Evolutionary conservation across 2,113 vertebrate genomes (phyloP).

Genomic region (Camelus bactrianus): DNA sequence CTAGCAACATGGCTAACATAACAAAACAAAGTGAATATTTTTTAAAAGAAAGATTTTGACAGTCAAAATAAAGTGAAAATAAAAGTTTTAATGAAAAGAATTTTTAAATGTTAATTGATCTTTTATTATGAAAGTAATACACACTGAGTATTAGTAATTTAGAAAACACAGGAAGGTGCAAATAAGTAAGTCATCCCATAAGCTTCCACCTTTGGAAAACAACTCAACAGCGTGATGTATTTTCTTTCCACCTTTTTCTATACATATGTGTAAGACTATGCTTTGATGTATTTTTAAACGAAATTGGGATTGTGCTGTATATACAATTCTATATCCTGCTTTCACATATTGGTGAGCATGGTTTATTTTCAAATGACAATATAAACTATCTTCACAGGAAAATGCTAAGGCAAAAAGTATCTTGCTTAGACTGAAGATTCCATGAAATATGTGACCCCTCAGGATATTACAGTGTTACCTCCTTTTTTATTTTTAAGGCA

Average conservation of each 20-base stretch:
- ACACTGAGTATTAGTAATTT: not conserved
- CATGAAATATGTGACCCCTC: not conserved
- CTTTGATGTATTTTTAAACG: not conserved
- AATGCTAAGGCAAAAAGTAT: slow-evolving; percentile 34
- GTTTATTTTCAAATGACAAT: slow-evolving; percentile 35
- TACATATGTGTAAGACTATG: not conserved
- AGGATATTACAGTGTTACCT: not conserved
- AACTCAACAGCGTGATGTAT: not conserved
- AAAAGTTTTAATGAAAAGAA: not conserved
- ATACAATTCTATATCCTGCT: not conserved
- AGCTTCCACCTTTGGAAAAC: not conserved
- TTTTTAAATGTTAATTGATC: not conserved
- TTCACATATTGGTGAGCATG: not conserved
- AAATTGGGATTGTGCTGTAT: not conserved
- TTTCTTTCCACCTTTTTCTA: slow-evolving; percentile 11
- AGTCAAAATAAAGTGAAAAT: slow-evolving; percentile 1
- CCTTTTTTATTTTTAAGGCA: not conserved
- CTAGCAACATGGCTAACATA: slow-evolving; percentile 27
- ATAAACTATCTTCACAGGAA: not conserved
- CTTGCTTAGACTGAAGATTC: not conserved
- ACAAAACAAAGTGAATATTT: not conserved
- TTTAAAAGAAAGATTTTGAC: slow-evolving; percentile 11
- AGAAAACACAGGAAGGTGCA: slow-evolving; percentile 26
- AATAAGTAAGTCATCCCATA: not conserved
- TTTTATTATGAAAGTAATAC: slow-evolving; percentile 4